Evolutionary conservation across 2,797 vertebrate species (phyloP), one percentile per base, ranked within the genome.

Genomic region (Xenentodon cancila): DNA sequence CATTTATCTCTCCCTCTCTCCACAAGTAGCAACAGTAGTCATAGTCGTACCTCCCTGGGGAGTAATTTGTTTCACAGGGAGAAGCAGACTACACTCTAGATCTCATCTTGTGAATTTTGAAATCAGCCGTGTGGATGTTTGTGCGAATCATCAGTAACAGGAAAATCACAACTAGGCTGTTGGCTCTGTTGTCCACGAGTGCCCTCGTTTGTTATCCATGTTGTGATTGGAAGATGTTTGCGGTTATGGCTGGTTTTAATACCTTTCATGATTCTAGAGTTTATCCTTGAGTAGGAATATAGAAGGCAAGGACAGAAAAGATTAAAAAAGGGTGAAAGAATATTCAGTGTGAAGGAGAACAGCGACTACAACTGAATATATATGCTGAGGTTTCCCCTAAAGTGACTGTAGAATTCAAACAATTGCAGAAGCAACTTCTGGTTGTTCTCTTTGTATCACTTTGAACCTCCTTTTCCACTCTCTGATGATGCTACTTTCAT

Each of bases 31-130:
- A 34, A 11, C 37, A 47, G 49, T 20, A 18, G n/a, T 22, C 15
- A 8, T 22, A 37, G 1, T 55, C 6, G 0, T 12, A 34, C 13
- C 40, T 62, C 53, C 42, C 53, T 13, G 17, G 37, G 30, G 50
- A 64, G 51, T 42, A 7, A 47, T 55, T 69, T 42, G 50, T 32
- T 55, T 45, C 30, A 15, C 44, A 30, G 45, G 21, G 40, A 49
- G 21, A 43, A 11, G 46, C 2, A 13, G 9, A 63, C 7, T 1
- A 40, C 20, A 21, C 6, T 34, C 19, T 0, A 25, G 63, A 45
- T 53, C 18, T 56, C 37, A 25, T 68, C 46, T 40, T 22, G 20
- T 61, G 18, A 27, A 34, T 32, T 40, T 17, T 37, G 4, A 45
- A 42, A 25, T 25, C 25, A 3, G 5, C 3, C 3, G 43, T 68